Percentiles rank a stretch among this genome's conserved stretches.
Evolutionary conservation across 2,797 vertebrate species (phyloP).

Genomic region (Gorsachius magnificus): DNA sequence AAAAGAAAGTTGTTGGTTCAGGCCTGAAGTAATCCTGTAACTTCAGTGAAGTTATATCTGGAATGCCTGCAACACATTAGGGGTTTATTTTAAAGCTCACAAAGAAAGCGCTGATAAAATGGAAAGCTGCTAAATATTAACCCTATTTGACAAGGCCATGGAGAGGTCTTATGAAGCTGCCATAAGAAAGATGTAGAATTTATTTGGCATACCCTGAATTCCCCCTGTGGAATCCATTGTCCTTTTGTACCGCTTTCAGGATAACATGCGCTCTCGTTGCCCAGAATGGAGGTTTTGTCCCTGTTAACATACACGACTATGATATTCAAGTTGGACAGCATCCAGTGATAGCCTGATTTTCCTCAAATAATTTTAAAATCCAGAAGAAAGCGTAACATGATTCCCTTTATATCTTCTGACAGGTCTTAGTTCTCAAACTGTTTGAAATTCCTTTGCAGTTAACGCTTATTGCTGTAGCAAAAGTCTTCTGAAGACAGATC

Average conservation of each 20-base stretch:
- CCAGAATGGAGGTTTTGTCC: not conserved
- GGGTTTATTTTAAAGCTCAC: conserved; percentile 18
- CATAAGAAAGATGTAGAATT: not conserved
- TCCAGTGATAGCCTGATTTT: conserved; percentile 16
- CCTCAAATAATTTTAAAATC: conserved; percentile 25
- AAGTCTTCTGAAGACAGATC: conserved; percentile 34
- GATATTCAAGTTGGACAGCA: conserved; percentile 17
- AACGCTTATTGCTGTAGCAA: not conserved
- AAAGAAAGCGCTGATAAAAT: not conserved
- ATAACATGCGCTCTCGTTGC: not conserved
- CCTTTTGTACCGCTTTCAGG: not conserved
- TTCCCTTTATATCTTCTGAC: conserved; percentile 38
- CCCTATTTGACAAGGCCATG: conserved; percentile 26
- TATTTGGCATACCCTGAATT: conserved; percentile 4
- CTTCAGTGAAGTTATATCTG: not conserved
- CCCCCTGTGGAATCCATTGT: conserved; percentile 18
- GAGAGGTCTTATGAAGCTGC: not conserved
- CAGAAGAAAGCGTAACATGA: not conserved
- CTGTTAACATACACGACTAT: not conserved
- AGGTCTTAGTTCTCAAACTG: conserved; percentile 19
- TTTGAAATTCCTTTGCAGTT: conserved; percentile 39
- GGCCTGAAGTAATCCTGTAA: not conserved
- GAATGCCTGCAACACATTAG: not conserved
- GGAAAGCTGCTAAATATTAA: conserved; percentile 38
- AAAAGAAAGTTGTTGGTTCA: not conserved